Evolutionary conservation across 2,113 vertebrate genomes (phyloP), one percentile per base, ranked within the genome.

Genomic region (Dicrurus megarhynchus): DNA sequence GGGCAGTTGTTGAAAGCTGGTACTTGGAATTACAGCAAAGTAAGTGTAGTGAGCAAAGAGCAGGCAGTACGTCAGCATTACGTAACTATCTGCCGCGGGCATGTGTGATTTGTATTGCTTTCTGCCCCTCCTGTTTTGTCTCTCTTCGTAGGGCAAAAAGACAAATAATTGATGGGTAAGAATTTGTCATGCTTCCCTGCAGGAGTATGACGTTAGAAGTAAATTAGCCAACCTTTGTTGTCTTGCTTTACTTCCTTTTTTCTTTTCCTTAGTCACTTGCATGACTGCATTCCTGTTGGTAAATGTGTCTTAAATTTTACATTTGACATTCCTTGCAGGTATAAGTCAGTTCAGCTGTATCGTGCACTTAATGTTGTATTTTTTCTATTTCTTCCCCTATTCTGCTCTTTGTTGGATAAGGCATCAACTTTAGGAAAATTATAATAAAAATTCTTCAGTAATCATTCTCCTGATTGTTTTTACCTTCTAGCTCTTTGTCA

Each of bases 131-230:
- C 76, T 93, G 68, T 70, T 83, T 63, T 53, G 44, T 87, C 60
- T 60, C 17, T 24, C 64, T 86, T 96, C 16, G 0, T 17, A 88
- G 88, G 88, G 53, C 60, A 94, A 70, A 93, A 86, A 90, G 52
- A 52, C 82, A 81, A 17, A 52, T 95, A 92, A 88, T 94, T 74
- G 92, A 94, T 90, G 90, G 95, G n/a, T 84, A 84, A 84, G 73
- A 87, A 84, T 93, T 93, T 81, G 83, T 95, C 83, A 89, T 87
- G 73, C 68, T 71, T 91, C 65, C 69, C 64, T 87, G 76, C 53
- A 84, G 83, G 52, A 90, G 35, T 84, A 42, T 96, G 90, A 75
- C 90, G 60, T 92, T 91, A 95, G 81, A 83, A 84, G 77, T 77
- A 78, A 90, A 90, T 78, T 70, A 84, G 41, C 60, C 46, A 87